Conservation (phyloP, 1,140 invertebrate genomes). For the Ylistrum balloti region DNA sequence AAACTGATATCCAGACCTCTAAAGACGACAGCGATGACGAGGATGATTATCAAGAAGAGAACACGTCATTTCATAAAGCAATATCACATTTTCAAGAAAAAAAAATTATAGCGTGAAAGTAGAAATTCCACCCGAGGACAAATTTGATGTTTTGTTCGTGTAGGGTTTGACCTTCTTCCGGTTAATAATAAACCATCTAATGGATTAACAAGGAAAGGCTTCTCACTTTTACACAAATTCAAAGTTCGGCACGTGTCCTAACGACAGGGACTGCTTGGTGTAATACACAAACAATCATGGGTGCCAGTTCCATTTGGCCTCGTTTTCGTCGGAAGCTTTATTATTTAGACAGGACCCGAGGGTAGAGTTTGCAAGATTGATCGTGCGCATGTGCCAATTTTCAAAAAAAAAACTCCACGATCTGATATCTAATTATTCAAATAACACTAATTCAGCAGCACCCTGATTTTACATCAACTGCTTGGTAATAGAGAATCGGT, state of each 20-base stretch:
- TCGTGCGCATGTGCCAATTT: slow-evolving; percentile 11
- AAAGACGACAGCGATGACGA: too few species aligned
- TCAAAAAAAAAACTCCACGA: slow-evolving; percentile 9
- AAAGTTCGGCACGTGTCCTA: neutral
- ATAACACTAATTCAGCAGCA: neutral
- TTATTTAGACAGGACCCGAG: neutral
- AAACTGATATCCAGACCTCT: too few species aligned
- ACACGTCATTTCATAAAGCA: neutral
- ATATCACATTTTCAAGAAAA: neutral
- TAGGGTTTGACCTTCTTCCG: slow-evolving; percentile 32
- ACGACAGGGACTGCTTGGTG: neutral
- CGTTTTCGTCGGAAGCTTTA: slow-evolving; percentile 9
- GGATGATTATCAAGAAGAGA: too few species aligned
- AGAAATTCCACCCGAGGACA: neutral
- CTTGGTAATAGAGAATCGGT: neutral
- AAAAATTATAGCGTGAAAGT: neutral
- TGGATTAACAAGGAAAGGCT: neutral
- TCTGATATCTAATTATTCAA: slow-evolving; percentile 1
- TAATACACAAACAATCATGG: neutral
- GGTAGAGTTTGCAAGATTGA: slow-evolving; percentile 19
- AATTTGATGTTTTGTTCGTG: neutral
- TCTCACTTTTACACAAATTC: slow-evolving; percentile 6
- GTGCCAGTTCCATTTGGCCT: slow-evolving; percentile 37
- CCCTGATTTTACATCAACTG: neutral
- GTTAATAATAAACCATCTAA: neutral